Base-by-base conservation (phyloP, 2,113 vertebrate species). In the Oncorhynchus tshawytscha region DNA sequence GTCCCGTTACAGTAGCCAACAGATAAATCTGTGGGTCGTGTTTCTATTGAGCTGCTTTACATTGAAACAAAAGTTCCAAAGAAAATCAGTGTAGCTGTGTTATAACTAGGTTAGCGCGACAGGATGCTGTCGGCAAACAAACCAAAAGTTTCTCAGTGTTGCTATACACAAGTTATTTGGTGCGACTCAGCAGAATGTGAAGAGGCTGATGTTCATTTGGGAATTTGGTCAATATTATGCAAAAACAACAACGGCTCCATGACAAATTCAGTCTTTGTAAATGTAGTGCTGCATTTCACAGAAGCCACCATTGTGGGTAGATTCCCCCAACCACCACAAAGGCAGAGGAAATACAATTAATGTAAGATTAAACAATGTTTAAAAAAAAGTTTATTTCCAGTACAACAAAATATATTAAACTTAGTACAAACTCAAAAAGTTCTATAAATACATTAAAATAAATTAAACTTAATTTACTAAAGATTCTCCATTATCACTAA, bases 371-470 rank as follows among this genome's bases (percentile, higher is more conserved):
- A 84, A 86, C 77, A 84, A 84, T 18, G 51, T 54, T 54, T 54
- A 1, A 54, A 45, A 45, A 45, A 45, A 45, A 45, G 39, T 94
- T 92, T 93, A 94, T 94, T 93, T 92, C 85, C 84, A 87, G 88
- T 94, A 94, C 90, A 93, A 93, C 93, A 90, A 76, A 93, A 94
- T 94, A 94, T 94, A 94, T 94, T 94, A 94, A 94, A 93, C 91
- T 93, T 93, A 86, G 91, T 91, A 91, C 89, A 93, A 93, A 68
- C 87, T 91, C 39, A 12, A 45, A 45, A 45, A 45, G 39, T 45
- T 91, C 91, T 94, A 94, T 93, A 94, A 94, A 94, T 94, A 94
- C 75, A 83, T 93, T 94, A 93, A 94, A 94, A 94, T 94, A 94
- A 94, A 93, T 93, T 91, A 92, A 91, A 93, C 86, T 91, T 91